Percentiles rank a stretch among this genome's conserved stretches.
phyloP scores from a whole-genome alignment of 2,888 invertebrate species.

The Arenicola marina region DNA sequence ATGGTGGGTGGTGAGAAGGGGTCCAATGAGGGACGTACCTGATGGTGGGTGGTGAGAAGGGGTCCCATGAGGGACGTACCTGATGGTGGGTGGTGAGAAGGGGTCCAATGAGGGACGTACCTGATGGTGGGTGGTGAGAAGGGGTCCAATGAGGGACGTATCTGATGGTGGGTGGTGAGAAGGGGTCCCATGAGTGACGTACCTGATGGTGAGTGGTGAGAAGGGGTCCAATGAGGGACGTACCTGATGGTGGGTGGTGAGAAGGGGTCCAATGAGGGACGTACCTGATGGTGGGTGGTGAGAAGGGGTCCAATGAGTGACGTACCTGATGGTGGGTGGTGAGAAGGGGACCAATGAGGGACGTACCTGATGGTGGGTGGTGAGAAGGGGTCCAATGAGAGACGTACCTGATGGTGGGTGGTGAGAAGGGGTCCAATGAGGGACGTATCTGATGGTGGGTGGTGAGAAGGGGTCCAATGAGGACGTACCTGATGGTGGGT shows the following conservation, averaged over 20 bases:
- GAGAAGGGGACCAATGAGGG: conserved; percentile 74
- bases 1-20: conserved; percentile 76
- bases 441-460: conserved; percentile 72
- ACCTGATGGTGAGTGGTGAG: conserved; percentile 76
- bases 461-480: conserved; percentile 77
- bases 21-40: conserved; percentile 72
- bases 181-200: conserved; percentile 69
- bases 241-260: conserved; percentile 76
- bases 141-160: conserved; percentile 74
- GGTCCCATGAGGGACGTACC: conserved; percentile 70
- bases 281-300: conserved; percentile 75
- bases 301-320: conserved; percentile 74
- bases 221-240: conserved; percentile 73
- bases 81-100: conserved; percentile 74
- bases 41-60: conserved; percentile 75
- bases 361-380: conserved; percentile 75
- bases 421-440: conserved; percentile 75
- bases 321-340: conserved; percentile 75
- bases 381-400: conserved; percentile 74
- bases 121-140: conserved; percentile 74
- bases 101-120: conserved; percentile 75
- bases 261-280: conserved; percentile 73
- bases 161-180: conserved; percentile 75
- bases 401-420: conserved; percentile 73
- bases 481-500: conserved; percentile 72